phyloP scores from a whole-genome alignment of 2,113 vertebrate species.

The Otocyon megalotis region DNA sequence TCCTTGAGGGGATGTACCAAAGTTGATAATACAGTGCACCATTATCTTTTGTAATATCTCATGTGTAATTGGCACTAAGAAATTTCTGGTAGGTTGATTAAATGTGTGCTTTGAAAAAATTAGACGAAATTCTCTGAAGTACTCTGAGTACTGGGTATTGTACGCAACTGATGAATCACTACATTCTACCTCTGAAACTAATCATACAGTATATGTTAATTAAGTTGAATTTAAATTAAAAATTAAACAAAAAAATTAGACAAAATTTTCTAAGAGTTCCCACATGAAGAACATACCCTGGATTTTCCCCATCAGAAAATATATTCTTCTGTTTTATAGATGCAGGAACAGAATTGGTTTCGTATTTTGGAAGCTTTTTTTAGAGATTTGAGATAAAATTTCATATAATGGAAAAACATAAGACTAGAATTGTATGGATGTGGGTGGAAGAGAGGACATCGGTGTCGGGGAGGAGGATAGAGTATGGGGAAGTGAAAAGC shows the following conservation, averaged over 20 bases:
- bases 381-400: background rate
- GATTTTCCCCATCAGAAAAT: conserved; percentile 33
- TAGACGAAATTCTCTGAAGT: background rate
- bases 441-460: background rate
- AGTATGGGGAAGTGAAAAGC: background rate
- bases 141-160: background rate
- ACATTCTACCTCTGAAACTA: background rate
- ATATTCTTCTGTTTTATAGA: conserved; percentile 3
- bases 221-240: background rate
- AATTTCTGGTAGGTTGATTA: background rate
- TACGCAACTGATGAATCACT: background rate
- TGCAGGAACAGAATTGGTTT: conserved; percentile 2
- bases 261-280: background rate
- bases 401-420: background rate
- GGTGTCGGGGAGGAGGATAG: background rate
- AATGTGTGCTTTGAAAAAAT: background rate
- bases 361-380: conserved; percentile 5
- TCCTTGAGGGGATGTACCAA: background rate
- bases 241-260: background rate
- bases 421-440: background rate
- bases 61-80: background rate
- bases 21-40: background rate
- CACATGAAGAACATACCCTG: background rate
- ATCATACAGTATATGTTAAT: background rate
- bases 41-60: background rate